phyloP scores from a whole-genome alignment of 2,113 vertebrate species.

The Ciconia stormi region DNA sequence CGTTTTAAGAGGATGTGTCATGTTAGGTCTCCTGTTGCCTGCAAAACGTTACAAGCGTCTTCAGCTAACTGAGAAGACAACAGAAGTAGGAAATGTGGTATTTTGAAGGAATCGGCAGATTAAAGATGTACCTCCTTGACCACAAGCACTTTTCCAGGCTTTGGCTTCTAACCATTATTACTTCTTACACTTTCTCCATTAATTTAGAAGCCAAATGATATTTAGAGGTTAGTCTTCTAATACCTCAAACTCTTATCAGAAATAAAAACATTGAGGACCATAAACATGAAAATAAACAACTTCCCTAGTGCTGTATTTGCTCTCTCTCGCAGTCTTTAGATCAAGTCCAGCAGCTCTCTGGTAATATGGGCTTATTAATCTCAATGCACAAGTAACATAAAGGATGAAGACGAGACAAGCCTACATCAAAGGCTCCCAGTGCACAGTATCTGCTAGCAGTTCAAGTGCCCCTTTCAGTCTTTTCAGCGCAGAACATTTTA shows the following conservation, averaged over 20 bases:
- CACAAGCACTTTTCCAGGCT: not conserved
- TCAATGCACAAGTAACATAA: not conserved
- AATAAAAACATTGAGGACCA: not conserved
- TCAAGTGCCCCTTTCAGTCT: not conserved
- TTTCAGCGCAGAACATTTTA: no score
- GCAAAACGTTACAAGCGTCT: accelerated
- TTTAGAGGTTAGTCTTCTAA: not conserved
- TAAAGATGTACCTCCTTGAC: not conserved
- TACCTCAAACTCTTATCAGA: not conserved
- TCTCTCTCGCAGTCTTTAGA: not conserved
- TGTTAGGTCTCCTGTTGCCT: not conserved
- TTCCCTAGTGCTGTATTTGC: not conserved
- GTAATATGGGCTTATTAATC: accelerated
- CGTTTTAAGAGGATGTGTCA: not conserved
- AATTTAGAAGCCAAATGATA: not conserved
- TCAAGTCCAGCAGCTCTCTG: not conserved
- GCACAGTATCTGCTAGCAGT: not conserved
- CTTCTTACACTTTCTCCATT: no score
- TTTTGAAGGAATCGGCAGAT: not conserved
- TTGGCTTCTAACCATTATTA: not conserved
- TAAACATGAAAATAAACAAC: not conserved
- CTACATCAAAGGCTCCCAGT: not conserved
- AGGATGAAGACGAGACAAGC: not conserved
- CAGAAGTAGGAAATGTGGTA: accelerated
- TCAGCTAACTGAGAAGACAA: accelerated